A percentile compares a stretch with the other conserved stretches of the same genome.
Evolutionary conservation across 2,113 vertebrate genomes (phyloP).

Genomic region (Lagopus leucura): DNA sequence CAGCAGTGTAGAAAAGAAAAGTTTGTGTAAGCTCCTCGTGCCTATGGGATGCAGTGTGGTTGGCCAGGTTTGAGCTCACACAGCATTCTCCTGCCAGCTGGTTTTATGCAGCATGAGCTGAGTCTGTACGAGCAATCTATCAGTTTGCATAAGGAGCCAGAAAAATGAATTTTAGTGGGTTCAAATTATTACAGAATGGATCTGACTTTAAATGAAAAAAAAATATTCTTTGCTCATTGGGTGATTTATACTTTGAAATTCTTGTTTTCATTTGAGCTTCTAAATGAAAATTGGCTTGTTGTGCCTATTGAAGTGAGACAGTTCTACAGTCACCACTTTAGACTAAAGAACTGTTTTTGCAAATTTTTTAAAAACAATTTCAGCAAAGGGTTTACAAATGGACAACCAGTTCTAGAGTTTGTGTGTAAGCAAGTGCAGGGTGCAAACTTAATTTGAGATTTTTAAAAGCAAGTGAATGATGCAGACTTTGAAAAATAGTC

Average conservation of each 20-base stretch:
- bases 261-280: neutral
- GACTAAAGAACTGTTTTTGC: neutral
- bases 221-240: neutral
- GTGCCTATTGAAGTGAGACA: neutral
- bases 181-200: neutral
- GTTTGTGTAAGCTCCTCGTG: neutral
- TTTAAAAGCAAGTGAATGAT: neutral
- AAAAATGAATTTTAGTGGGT: neutral
- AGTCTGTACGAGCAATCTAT: accelerated
- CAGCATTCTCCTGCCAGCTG: neutral
- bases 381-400: neutral
- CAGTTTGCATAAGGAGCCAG: neutral
- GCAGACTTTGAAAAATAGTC: neutral
- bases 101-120: accelerated
- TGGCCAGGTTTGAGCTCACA: neutral
- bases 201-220: neutral
- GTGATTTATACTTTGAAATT: neutral
- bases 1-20: neutral
- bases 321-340: neutral
- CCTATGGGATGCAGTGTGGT: neutral
- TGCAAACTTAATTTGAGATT: accelerated
- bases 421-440: neutral
- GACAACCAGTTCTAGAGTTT: neutral
- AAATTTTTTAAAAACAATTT: neutral
- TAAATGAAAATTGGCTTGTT: neutral